Percentiles rank a stretch among this genome's conserved stretches.
Evolutionary conservation across 2,888 invertebrate genomes (phyloP).

Genomic region (Clusia tigrina): DNA sequence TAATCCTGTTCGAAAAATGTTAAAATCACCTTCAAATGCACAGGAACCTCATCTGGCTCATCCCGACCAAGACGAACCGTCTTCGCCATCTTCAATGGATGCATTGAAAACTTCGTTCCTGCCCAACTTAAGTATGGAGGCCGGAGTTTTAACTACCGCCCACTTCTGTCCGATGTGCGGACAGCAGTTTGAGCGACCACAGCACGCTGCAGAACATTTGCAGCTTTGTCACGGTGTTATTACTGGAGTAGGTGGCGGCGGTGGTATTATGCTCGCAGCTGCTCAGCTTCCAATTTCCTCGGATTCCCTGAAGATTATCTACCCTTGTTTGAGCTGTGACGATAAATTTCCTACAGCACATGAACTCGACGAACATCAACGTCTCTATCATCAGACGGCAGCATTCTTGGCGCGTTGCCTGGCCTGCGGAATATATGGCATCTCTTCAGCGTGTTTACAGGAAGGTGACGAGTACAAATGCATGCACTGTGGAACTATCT

Average conservation of each 20-base stretch:
- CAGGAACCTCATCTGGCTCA: conserved; percentile 61
- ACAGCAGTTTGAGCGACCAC: conserved; percentile 59
- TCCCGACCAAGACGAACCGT: conserved; percentile 37
- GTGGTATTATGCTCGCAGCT: conserved; percentile 43
- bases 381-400: conserved; percentile 55
- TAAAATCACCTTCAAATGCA: conserved; percentile 60
- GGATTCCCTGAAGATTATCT: conserved; percentile 51
- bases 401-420: conserved; percentile 60
- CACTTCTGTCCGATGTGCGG: conserved; percentile 61
- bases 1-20: conserved; percentile 44
- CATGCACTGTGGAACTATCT: conserved; percentile 58
- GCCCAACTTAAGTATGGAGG: conserved; percentile 61
- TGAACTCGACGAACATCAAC: conserved; percentile 60
- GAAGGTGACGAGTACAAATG: conserved; percentile 61
- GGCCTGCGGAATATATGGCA: conserved; percentile 59
- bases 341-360: conserved; percentile 57
- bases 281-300: conserved; percentile 42
- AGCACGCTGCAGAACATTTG: conserved; percentile 59
- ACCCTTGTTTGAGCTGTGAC: conserved; percentile 61
- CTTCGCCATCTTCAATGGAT: too few relatives aligned
- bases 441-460: conserved; percentile 52
- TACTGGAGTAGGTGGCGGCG: conserved; percentile 43
- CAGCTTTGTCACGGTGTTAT: conserved; percentile 56
- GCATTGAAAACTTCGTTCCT: conserved; percentile 60
- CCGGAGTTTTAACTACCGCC: conserved; percentile 41